phyloP scores from a whole-genome alignment of 2,113 vertebrate species.

The Hippoglossus stenolepis region DNA sequence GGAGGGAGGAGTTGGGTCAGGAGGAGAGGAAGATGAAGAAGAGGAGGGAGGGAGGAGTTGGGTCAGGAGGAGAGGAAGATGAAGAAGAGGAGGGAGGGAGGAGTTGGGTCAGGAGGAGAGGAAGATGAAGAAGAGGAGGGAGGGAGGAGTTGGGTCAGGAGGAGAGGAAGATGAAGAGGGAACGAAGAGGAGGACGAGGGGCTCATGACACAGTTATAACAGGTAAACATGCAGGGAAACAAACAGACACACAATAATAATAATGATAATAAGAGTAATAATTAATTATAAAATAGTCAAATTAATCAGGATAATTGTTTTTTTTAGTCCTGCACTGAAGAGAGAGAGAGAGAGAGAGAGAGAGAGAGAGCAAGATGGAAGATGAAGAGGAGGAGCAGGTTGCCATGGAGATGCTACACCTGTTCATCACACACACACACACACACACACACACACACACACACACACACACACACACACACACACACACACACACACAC shows the following conservation, averaged over 20 bases:
- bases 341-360: background rate
- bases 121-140: background rate
- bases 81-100: background rate
- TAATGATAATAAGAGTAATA: background rate
- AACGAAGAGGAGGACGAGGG: background rate
- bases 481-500: constrained; percentile 82
- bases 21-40: background rate
- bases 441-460: constrained; percentile 88
- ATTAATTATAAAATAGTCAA: background rate
- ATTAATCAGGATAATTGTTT: too few relatives aligned
- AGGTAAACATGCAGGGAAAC: too few relatives aligned
- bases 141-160: background rate
- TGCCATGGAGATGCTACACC: constrained; percentile 51
- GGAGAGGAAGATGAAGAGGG: background rate
- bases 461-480: constrained; percentile 44
- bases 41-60: background rate
- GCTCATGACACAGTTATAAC: background rate
- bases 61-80: background rate
- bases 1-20: background rate
- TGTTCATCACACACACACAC: constrained; percentile 21
- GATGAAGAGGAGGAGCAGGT: constrained; percentile 26
- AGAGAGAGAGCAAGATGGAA: constrained; percentile 8
- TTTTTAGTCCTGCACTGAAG: too few relatives aligned
- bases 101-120: background rate
- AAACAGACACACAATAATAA: too few relatives aligned